These are phyloP conservation scores for Yponomeuta cagnagella DNA, from an alignment of 2,888 invertebrate species.

Conservation along the genomic window DNA sequence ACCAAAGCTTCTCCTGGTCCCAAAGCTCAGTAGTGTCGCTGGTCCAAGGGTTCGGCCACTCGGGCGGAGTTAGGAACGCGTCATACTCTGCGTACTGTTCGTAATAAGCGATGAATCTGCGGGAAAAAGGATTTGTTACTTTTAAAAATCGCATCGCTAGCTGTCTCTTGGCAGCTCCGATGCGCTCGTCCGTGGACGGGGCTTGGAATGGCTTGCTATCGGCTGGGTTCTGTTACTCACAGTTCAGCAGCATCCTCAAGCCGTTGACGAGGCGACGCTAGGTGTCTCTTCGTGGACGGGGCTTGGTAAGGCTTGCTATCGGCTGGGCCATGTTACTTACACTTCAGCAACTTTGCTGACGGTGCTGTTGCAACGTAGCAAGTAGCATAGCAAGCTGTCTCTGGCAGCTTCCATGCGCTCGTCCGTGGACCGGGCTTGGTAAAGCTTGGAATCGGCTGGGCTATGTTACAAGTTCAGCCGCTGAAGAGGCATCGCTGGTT, in stretches of 20 bases:
- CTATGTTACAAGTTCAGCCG: too few relatives aligned
- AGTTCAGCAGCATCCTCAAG: slow-evolving; percentile 92
- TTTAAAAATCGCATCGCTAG: slow-evolving; percentile 37
- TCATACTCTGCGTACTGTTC: slow-evolving; percentile 98
- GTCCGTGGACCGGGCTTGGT: slow-evolving; percentile 19
- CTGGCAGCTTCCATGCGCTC: slow-evolving; percentile 76
- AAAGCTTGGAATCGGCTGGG: too few relatives aligned
- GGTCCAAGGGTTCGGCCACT: slow-evolving; percentile 98
- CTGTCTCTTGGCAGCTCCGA: too few relatives aligned
- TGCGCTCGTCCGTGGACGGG: too few relatives aligned
- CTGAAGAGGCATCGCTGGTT: too few relatives aligned
- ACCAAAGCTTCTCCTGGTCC: slow-evolving; percentile 96
- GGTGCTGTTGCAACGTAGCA: slow-evolving; percentile 85
- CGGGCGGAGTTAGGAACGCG: slow-evolving; percentile 93
- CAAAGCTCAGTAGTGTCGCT: slow-evolving; percentile 96
- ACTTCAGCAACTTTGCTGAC: slow-evolving; percentile 96
- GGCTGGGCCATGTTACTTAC: slow-evolving; percentile 74
- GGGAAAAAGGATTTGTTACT: slow-evolving; percentile 19
- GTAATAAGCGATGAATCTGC: slow-evolving; percentile 90
- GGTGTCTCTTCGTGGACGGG: slow-evolving; percentile 73
- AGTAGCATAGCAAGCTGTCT: slow-evolving; percentile 81
- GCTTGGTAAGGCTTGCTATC: too few relatives aligned
- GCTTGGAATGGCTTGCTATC: too few relatives aligned
- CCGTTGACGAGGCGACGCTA: slow-evolving; percentile 83
- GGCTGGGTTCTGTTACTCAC: slow-evolving; percentile 75